Conservation (phyloP, 1,140 invertebrate genomes). For the Dermatophagoides farinae region DNA sequence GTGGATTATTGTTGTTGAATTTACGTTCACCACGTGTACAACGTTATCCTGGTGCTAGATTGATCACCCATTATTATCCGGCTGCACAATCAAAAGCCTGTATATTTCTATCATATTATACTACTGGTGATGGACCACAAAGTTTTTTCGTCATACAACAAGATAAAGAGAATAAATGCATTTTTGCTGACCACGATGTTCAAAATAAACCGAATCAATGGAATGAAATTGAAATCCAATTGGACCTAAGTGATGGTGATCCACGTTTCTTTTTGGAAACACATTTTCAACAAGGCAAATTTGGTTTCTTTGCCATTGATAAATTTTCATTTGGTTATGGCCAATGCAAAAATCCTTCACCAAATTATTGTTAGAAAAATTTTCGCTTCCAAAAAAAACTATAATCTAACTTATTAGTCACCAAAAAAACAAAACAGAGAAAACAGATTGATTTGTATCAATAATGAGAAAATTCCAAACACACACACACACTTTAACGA, state of each 20-base stretch:
- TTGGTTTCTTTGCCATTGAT: neutral
- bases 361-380: neutral
- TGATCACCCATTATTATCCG: constrained; percentile 1
- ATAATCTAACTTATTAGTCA: too few relatives aligned
- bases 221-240: neutral
- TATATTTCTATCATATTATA: neutral
- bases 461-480: too few relatives aligned
- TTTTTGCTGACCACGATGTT: neutral
- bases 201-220: neutral
- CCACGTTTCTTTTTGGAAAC: neutral
- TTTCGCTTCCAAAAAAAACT: neutral
- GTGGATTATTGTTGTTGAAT: neutral
- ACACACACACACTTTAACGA: too few relatives aligned
- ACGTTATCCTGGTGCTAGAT: neutral
- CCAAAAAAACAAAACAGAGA: too few relatives aligned
- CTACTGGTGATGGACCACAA: neutral
- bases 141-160: constrained; percentile 3
- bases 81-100: neutral
- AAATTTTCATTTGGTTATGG: neutral
- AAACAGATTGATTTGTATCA: too few relatives aligned
- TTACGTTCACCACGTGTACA: neutral
- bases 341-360: neutral
- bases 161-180: constrained; percentile 6
- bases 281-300: neutral
- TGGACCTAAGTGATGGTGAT: neutral